Conservation (phyloP, 2,888 invertebrate genomes). For the Synanthedon formicaeformis region DNA sequence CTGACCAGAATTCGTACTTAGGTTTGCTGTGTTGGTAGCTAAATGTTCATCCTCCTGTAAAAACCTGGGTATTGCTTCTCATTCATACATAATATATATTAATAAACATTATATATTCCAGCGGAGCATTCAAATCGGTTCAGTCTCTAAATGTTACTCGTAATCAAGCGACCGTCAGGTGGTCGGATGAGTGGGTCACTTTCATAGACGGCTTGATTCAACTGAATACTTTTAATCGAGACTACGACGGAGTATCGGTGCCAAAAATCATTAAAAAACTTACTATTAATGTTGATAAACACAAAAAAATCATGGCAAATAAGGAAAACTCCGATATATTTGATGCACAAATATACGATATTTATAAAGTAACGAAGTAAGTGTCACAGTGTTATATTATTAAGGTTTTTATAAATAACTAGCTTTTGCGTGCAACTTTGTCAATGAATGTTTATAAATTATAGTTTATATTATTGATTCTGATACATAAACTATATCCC, state of each 20-base stretch:
- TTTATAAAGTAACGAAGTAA: background rate
- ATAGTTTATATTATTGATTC: no score
- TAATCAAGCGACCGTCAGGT: slow-evolving; percentile 50
- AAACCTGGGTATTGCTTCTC: no score
- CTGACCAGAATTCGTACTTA: no score
- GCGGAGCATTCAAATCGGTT: slow-evolving; percentile 31
- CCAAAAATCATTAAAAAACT: slow-evolving; percentile 55
- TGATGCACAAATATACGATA: background rate
- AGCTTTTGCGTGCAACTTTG: no score
- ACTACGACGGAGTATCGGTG: slow-evolving; percentile 72
- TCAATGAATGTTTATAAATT: no score
- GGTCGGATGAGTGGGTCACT: slow-evolving; percentile 83
- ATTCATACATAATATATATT: no score
- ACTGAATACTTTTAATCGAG: slow-evolving; percentile 73
- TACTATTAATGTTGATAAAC: slow-evolving; percentile 6
- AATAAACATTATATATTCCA: slow-evolving; percentile 7
- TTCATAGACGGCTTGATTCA: slow-evolving; percentile 87
- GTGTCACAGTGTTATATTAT: background rate
- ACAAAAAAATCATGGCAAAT: slow-evolving; percentile 2
- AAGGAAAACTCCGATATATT: background rate
- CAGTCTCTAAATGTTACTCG: slow-evolving; percentile 17
- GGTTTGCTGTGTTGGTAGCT: no score
- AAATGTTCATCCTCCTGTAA: no score
- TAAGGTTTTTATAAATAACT: no score
- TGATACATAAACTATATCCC: no score